Base-by-base conservation (phyloP, 2,888 invertebrate species). In the Physocephala rufipes region DNA sequence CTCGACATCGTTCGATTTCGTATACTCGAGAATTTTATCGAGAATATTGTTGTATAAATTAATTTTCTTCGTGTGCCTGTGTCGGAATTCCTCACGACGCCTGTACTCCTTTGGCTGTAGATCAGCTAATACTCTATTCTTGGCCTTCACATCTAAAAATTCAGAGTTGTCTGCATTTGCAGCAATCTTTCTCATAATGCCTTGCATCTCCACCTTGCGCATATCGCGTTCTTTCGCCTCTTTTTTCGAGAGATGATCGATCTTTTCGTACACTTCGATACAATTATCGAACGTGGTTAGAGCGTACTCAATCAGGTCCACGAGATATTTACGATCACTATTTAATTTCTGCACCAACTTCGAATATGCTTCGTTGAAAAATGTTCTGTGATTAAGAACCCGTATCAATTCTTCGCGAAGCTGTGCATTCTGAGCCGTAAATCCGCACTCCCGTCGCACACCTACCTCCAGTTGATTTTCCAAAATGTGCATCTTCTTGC, bases 391-490 rank as follows among this genome's bases (percentile, higher is more conserved):
- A 59, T 82, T 79, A 1, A 86, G 78, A 66, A 83, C 80, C 15
- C 80, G 74, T 0, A 80, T 78, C 3, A 86, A 78, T n/a, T 82
- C 79, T 26, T 82, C 79, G 0, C 84, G 78, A 3, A 85, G 66
- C 4, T 77, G 75, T 0, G 78, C 79, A 76, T 86, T 86, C 21
- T 80, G 76, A 1, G 82, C 81, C 0, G 84, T 81, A 63, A 84
- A 80, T 16, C 77, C 79, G 36, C 84, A 84, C 73, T 86, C 86
- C 19, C 82, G 79, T 3, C 82, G 81, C 12, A 84, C 78, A 0
- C 82, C 80, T 24, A 83, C 82, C 65, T 86, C 83, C 26, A 85
- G 71, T 1, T 83, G 82, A 70, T 85, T 84, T 75, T 86, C 85
- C 62, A 84, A 72, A 2, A 84, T 84, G 19, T 76, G 73, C 74